Conservation (phyloP, 2,797 vertebrate species). For the Selene dorsalis region DNA sequence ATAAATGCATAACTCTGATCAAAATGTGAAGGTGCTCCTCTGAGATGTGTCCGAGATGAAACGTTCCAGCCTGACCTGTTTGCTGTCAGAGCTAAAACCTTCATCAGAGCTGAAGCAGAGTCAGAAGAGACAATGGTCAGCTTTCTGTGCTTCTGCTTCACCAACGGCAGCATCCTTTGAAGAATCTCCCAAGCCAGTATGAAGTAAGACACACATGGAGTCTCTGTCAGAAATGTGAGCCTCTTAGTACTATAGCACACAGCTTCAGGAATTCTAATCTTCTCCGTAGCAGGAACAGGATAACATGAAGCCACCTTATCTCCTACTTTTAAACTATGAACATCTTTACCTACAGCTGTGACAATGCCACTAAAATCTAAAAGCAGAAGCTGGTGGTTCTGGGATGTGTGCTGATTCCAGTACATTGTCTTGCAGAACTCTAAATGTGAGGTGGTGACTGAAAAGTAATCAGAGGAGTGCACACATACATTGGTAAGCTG, state of each 20-base stretch:
- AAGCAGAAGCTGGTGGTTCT: conserved; percentile 84
- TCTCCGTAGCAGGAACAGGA: conserved; percentile 81
- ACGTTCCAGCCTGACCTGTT: conserved; percentile 83
- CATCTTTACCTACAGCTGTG: conserved; percentile 81
- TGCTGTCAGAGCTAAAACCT: conserved; percentile 79
- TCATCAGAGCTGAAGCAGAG: conserved; percentile 74
- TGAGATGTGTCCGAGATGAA: conserved; percentile 57
- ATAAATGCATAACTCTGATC: conserved; percentile 78
- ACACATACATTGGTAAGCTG: conserved; percentile 84
- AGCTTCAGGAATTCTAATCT: conserved; percentile 81
- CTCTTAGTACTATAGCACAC: conserved; percentile 83
- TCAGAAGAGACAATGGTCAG: conserved; percentile 77
- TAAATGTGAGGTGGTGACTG: conserved; percentile 83
- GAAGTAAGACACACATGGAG: conserved; percentile 88
- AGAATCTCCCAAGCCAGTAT: conserved; percentile 89
- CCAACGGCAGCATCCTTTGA: conserved; percentile 67
- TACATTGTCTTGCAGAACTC: conserved; percentile 85
- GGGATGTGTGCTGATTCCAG: conserved; percentile 83
- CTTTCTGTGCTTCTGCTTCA: conserved; percentile 70
- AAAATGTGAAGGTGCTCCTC: conserved; percentile 37
- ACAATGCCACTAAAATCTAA: conserved; percentile 88
- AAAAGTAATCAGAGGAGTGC: conserved; percentile 91
- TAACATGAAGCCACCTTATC: conserved; percentile 88
- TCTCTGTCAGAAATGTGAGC: conserved; percentile 80
- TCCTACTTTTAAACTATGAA: conserved; percentile 83